phyloP scores from a whole-genome alignment of 2,797 vertebrate species.

The Falco rusticolus region DNA sequence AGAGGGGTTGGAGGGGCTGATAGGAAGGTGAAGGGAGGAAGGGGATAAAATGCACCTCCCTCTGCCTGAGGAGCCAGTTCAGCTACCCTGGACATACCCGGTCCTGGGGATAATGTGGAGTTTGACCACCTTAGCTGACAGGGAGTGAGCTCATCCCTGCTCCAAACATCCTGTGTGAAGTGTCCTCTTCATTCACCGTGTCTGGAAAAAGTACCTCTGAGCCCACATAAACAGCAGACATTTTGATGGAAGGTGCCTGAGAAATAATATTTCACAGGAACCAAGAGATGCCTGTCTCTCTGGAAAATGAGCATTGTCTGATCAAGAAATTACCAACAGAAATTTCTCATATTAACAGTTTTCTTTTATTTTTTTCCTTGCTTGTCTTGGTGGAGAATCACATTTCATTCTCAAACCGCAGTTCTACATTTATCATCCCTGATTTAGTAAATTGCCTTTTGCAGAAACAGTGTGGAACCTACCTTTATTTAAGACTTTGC shows the following conservation, averaged over 20 bases:
- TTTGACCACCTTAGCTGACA: background rate
- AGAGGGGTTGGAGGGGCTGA: background rate
- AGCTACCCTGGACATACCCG: background rate
- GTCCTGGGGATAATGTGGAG: background rate
- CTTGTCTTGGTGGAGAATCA: constrained; percentile 29
- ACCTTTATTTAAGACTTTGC: constrained; percentile 43
- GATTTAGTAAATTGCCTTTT: constrained; percentile 58
- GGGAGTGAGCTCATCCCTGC: background rate
- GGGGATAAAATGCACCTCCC: background rate
- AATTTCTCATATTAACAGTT: background rate
- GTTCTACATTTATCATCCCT: constrained; percentile 53
- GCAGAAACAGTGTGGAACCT: constrained; percentile 24
- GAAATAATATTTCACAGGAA: constrained; percentile 7
- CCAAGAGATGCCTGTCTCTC: background rate
- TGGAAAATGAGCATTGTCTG: background rate
- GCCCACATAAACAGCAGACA: background rate
- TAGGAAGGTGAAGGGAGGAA: background rate
- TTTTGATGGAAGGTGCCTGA: background rate
- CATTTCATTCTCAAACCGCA: background rate
- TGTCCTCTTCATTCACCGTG: background rate
- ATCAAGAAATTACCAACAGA: constrained; percentile 26
- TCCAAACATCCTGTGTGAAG: background rate
- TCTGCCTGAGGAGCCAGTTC: background rate
- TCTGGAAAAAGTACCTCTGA: background rate
- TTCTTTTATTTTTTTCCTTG: background rate